Base-by-base conservation (phyloP, 2,113 vertebrate species). In the Pluvialis apricaria region DNA sequence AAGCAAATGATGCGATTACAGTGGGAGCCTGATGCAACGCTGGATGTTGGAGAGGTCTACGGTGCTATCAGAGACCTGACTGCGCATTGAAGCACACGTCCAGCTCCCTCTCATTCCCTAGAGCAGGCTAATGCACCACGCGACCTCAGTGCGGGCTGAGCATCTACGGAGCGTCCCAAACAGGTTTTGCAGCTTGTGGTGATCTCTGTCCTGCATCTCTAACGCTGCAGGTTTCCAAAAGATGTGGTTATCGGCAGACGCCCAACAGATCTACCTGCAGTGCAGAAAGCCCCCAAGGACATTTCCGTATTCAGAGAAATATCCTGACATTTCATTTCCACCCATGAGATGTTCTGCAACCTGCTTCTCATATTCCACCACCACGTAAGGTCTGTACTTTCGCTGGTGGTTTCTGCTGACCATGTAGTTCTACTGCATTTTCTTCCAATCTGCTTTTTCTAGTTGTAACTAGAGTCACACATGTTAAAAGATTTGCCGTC, bases 71-170 rank as follows among this genome's bases (percentile, higher is more conserved):
- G 60, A 58, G 44, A 29, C 28, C 38, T 20, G 32, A 11, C 36
- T 3, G 34, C 1, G 14, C 55, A 20, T 1, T 2, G 40, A 13
- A 47, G n/a, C 21, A 1, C 28, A 4, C 32, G 24, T 6, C 44
- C 51, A 38, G 38, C 17, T 10, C 21, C 18, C 10, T 2, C 16
- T 3, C 49, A 1, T 4, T 32, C 47, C 64, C 77, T 21, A 21
- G 15, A 57, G 77, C 58, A 31, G 20, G 25, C 17, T 26, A 9
- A 40, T 16, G 26, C 6, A 25, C 42, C 44, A 7, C 1, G 4
- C 1, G 2, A 13, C n/a, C 36, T 57, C 58, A 47, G 19, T 0
- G 45, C 55, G 26, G 20, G 2, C n/a, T 3, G 10, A 49, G 31
- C 14, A 64, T 6, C 40, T 22, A 13, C 20, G 11, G 1, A 38